These are phyloP conservation scores for Phoebastria nigripes DNA, from an alignment of 2,797 vertebrate species.

Conservation along the genomic window DNA sequence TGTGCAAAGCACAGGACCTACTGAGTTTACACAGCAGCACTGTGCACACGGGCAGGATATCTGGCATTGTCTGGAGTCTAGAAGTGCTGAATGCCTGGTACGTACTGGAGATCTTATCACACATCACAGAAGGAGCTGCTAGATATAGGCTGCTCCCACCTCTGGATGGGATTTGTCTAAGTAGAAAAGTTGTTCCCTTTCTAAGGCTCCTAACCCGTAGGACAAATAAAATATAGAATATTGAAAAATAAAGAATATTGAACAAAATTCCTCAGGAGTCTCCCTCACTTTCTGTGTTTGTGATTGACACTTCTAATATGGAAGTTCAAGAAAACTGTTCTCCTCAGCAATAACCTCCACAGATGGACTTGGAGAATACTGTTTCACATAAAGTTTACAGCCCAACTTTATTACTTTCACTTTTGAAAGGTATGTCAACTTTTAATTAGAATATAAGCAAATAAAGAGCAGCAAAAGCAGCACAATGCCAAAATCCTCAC, in stretches of 20 bases:
- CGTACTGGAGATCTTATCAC: not conserved
- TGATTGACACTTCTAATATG: not conserved
- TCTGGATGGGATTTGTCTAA: not conserved
- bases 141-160: not conserved
- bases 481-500: not conserved
- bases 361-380: not conserved
- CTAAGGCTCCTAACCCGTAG: not conserved
- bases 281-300: not conserved
- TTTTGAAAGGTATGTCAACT: not conserved
- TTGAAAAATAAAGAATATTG: not conserved
- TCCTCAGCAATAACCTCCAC: not conserved
- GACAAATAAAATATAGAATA: not conserved
- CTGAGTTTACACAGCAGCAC: not conserved
- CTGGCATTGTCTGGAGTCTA: not conserved
- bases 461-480: not conserved
- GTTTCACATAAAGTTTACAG: not conserved
- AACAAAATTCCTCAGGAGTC: not conserved
- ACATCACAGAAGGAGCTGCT: not conserved
- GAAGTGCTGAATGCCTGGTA: not conserved
- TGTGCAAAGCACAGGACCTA: not conserved
- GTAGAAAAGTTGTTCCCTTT: not conserved
- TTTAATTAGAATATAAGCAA: not conserved
- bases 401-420: not conserved
- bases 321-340: not conserved
- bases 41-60: not conserved